A percentile compares a stretch with the other conserved stretches of the same genome.
These are phyloP conservation scores for Latrodectus geometricus DNA, from an alignment of 1,140 invertebrate genomes.

Conservation along the genomic window DNA sequence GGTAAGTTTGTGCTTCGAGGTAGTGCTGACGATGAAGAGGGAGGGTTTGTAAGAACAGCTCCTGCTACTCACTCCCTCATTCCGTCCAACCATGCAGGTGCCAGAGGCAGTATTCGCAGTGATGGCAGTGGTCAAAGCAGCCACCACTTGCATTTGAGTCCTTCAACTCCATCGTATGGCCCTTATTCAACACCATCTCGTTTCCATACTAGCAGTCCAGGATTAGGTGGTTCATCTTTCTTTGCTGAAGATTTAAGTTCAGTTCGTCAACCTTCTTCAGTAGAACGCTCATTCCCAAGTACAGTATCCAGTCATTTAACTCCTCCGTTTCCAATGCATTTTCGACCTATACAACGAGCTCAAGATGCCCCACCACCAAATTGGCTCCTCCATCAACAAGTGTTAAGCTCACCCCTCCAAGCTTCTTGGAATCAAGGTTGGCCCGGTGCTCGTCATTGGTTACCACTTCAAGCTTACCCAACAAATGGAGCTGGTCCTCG, in stretches of 20 bases:
- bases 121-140: conserved; percentile 76
- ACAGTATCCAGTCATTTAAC: conserved; percentile 71
- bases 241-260: conserved; percentile 85
- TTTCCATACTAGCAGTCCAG: conserved; percentile 77
- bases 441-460: conserved; percentile 45
- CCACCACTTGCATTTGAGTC: conserved; percentile 64
- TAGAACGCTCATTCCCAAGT: conserved; percentile 80
- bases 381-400: conserved; percentile 52
- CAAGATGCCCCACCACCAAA: conserved; percentile 48
- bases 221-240: conserved; percentile 76
- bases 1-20: conserved; percentile 77
- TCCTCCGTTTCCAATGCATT: conserved; percentile 58
- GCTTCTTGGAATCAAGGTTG: conserved; percentile 40
- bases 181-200: conserved; percentile 71
- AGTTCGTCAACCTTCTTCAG: conserved; percentile 82
- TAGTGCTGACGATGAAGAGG: conserved; percentile 67
- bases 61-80: conserved; percentile 68
- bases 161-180: conserved; percentile 60
- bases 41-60: conserved; percentile 70
- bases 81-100: conserved; percentile 78
- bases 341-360: conserved; percentile 52
- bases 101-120: conserved; percentile 83
- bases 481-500: conserved; percentile 20
- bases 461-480: conserved; percentile 52
- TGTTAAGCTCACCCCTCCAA: conserved; percentile 29